Conservation (phyloP, 2,797 vertebrate genomes). For the Mormyrus hasselquistii region DNA sequence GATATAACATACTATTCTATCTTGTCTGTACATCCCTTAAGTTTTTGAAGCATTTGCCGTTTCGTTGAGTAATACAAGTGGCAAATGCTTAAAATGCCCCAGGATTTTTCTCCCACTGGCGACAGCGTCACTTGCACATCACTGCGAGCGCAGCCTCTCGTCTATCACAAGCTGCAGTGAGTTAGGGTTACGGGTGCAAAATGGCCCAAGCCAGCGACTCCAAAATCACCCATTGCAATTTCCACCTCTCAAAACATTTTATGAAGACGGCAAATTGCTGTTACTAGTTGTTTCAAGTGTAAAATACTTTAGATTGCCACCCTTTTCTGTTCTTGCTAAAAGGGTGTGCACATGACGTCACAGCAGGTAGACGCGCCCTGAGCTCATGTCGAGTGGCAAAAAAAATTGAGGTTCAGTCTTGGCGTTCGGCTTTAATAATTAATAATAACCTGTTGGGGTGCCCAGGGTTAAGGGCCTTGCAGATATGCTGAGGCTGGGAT, state of each 20-base stretch:
- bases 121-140: background rate
- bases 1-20: background rate
- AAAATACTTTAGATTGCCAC: background rate
- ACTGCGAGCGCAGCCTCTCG: background rate
- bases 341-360: background rate
- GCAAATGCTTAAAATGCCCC: background rate
- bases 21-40: background rate
- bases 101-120: background rate
- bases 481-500: no score
- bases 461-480: no score
- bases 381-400: background rate
- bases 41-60: background rate
- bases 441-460: no score
- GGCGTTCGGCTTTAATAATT: background rate
- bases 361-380: background rate
- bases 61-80: background rate
- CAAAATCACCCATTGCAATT: background rate
- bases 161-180: background rate
- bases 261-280: background rate
- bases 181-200: background rate
- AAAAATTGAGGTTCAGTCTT: background rate
- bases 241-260: background rate
- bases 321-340: background rate
- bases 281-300: background rate
- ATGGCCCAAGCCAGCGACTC: background rate